Evolutionary conservation across 2,888 invertebrate species (phyloP).

Genomic region (Marronus borbonicus): DNA sequence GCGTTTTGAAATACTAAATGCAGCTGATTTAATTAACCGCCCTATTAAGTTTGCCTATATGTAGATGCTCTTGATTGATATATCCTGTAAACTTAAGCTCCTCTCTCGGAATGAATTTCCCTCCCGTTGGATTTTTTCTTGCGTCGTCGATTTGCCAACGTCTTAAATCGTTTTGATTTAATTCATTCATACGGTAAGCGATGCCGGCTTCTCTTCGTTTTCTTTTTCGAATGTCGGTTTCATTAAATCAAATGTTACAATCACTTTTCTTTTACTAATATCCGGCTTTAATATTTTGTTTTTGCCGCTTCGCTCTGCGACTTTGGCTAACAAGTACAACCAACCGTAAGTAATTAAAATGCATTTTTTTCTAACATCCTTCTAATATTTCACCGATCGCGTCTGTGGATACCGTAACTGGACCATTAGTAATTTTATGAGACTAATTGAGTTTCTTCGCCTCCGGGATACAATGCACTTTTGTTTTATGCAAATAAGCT

Average conservation of each 20-base stretch:
- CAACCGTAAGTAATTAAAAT: slow-evolving; percentile 33
- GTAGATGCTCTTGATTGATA: slow-evolving; percentile 31
- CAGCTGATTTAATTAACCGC: slow-evolving; percentile 42
- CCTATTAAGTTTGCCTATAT: slow-evolving; percentile 36
- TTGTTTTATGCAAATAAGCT: slow-evolving; percentile 37
- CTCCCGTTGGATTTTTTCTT: slow-evolving; percentile 17
- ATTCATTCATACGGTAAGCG: slow-evolving; percentile 1
- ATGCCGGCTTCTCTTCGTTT: slow-evolving; percentile 1
- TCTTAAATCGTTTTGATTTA: slow-evolving; percentile 27
- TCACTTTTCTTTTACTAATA: slow-evolving; percentile 36
- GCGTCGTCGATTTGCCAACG: slow-evolving; percentile 1
- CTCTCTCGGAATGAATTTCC: slow-evolving; percentile 1
- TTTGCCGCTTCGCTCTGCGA: neutral
- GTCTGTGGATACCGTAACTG: slow-evolving; percentile 30
- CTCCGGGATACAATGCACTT: slow-evolving; percentile 42
- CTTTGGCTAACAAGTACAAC: slow-evolving; percentile 1
- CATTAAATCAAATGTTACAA: slow-evolving; percentile 30
- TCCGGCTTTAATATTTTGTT: slow-evolving; percentile 29
- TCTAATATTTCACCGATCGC: slow-evolving; percentile 43
- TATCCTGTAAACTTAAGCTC: slow-evolving; percentile 39
- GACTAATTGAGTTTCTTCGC: slow-evolving; percentile 42
- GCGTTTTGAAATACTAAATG: slow-evolving; percentile 26
- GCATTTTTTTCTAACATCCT: slow-evolving; percentile 42
- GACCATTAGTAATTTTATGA: slow-evolving; percentile 35
- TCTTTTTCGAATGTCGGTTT: slow-evolving; percentile 28